Conservation (phyloP, 2,113 vertebrate species). For the Lycocorax pyrrhopterus region DNA sequence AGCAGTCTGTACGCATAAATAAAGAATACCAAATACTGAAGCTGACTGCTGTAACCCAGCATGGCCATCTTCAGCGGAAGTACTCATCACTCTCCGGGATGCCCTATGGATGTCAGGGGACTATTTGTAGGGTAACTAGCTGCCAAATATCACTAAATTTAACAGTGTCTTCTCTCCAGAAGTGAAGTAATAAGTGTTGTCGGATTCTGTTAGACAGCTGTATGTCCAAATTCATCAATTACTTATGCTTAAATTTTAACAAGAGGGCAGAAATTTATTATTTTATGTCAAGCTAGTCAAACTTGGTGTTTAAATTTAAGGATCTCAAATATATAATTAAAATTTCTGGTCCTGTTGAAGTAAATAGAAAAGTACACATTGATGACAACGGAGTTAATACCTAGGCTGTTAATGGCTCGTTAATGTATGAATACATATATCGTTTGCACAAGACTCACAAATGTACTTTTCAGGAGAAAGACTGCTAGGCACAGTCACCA, state of each 20-base stretch:
- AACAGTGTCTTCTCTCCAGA: background rate
- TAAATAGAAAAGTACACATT: background rate
- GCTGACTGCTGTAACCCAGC: background rate
- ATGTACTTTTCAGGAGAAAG: background rate
- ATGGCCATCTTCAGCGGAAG: background rate
- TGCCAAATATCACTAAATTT: background rate
- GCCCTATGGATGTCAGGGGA: background rate
- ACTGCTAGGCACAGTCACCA: background rate
- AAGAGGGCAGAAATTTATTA: background rate
- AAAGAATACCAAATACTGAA: background rate
- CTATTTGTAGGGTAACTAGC: background rate
- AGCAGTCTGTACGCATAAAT: slow-evolving; percentile 5
- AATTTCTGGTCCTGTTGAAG: background rate
- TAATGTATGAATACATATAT: background rate
- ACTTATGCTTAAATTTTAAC: background rate
- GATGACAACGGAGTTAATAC: background rate
- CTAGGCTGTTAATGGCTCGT: background rate
- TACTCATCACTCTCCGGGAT: background rate
- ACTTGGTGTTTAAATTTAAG: background rate
- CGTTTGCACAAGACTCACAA: background rate
- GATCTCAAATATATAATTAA: background rate
- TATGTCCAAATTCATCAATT: background rate
- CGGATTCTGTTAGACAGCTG: background rate
- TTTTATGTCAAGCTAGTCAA: background rate
- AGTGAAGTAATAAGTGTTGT: background rate